Evolutionary conservation across 2,888 invertebrate species (phyloP).

Genomic region (Agriopis leucophaearia): DNA sequence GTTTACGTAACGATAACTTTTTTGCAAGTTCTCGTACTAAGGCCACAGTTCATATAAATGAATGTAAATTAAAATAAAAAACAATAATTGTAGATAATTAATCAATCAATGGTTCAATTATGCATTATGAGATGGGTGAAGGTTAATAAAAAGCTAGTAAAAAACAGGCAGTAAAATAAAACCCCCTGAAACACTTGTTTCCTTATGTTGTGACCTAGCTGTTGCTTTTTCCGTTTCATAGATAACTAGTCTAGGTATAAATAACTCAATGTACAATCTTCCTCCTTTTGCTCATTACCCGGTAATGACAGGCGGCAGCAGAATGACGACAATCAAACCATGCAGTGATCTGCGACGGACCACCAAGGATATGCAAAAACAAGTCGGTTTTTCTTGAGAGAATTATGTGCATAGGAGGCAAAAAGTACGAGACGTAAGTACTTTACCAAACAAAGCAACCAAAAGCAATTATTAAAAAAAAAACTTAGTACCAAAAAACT

Average conservation of each 20-base stretch:
- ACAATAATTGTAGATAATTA: too few relatives aligned
- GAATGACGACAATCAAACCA: slow-evolving; percentile 65
- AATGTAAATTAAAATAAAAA: too few relatives aligned
- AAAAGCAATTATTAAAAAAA: too few relatives aligned
- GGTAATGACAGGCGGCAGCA: slow-evolving; percentile 54
- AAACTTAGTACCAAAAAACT: too few relatives aligned
- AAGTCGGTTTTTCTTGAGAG: slow-evolving; percentile 42
- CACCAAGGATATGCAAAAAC: slow-evolving; percentile 80
- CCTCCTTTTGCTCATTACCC: slow-evolving; percentile 65
- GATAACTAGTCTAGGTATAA: slow-evolving; percentile 3
- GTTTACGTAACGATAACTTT: too few relatives aligned
- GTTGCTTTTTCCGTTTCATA: slow-evolving; percentile 2
- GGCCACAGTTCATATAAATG: too few relatives aligned
- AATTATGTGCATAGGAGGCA: slow-evolving; percentile 34
- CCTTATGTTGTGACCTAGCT: slow-evolving; percentile 15
- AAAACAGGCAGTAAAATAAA: not conserved
- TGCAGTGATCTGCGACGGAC: slow-evolving; percentile 68
- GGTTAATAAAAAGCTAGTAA: not conserved
- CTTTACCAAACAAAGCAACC: not conserved
- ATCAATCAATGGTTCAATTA: too few relatives aligned
- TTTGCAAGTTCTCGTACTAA: too few relatives aligned
- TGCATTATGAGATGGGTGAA: too few relatives aligned
- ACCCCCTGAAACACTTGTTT: not conserved
- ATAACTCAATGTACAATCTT: slow-evolving; percentile 49
- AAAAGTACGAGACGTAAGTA: not conserved